Percentiles rank a stretch among this genome's conserved stretches.
Evolutionary conservation across 2,113 vertebrate species (phyloP).

Genomic region (Istiophorus platypterus): DNA sequence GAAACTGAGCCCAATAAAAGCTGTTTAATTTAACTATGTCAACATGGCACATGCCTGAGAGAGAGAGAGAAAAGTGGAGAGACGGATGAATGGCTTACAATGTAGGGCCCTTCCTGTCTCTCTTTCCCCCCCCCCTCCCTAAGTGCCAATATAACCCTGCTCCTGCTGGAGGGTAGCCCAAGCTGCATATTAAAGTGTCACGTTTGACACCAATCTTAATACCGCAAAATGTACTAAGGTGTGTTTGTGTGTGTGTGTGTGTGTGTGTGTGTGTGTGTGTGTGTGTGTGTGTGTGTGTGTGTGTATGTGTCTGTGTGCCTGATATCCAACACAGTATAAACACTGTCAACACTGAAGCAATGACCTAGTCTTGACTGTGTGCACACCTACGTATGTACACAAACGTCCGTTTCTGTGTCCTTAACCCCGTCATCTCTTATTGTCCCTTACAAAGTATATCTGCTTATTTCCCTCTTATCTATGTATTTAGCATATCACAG

Average conservation of each 20-base stretch:
- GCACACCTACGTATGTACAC: slow-evolving; percentile 4
- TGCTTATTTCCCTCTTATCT: slow-evolving; percentile 67
- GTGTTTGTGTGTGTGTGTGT: slow-evolving; percentile 5
- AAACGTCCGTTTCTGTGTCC: slow-evolving; percentile 35
- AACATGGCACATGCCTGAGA: slow-evolving; percentile 74
- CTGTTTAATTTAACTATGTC: slow-evolving; percentile 83
- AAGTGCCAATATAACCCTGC: slow-evolving; percentile 46
- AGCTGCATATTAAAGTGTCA: slow-evolving; percentile 70
- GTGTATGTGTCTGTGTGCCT: slow-evolving; percentile 3
- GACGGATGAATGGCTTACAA: slow-evolving; percentile 65
- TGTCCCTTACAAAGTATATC: slow-evolving; percentile 55
- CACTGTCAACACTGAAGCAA: slow-evolving; percentile 23
- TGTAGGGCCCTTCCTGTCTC: slow-evolving; percentile 49
- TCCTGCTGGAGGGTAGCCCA: slow-evolving; percentile 56
- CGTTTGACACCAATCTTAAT: slow-evolving; percentile 60
- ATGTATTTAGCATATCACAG: slow-evolving; percentile 74
- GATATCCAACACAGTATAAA: slow-evolving; percentile 45
- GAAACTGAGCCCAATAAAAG: slow-evolving; percentile 79
- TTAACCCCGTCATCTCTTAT: slow-evolving; percentile 56
- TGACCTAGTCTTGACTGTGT: slow-evolving; percentile 17
- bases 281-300: slow-evolving; percentile 14
- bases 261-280: slow-evolving; percentile 20
- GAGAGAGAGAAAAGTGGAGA: slow-evolving; percentile 23
- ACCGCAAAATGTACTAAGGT: slow-evolving; percentile 42
- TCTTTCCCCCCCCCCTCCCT: slow-evolving; percentile 40